Evolutionary conservation across 1,140 invertebrate species (phyloP).

Genomic region (Drosophila chauvacae): DNA sequence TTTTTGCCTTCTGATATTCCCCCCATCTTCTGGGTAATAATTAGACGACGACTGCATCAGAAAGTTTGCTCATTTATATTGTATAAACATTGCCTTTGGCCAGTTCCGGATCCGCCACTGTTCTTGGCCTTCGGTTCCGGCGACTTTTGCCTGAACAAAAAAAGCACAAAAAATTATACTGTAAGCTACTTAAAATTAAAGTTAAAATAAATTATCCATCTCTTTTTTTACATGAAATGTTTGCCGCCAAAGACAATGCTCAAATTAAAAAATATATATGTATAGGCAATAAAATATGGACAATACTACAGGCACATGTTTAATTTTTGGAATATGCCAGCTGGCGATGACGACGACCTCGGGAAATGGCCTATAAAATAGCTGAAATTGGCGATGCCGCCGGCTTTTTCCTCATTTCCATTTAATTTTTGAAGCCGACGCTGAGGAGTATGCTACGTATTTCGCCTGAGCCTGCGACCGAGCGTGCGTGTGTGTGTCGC

Average conservation of each 20-base stretch:
- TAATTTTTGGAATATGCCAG: conserved; percentile 16
- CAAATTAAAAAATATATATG: background rate
- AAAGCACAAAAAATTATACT: too few relatives aligned
- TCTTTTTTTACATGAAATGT: background rate
- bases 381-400: conserved; percentile 11
- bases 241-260: background rate
- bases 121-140: conserved; percentile 22
- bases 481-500: conserved; percentile 2
- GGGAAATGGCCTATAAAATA: conserved; percentile 17
- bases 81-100: conserved; percentile 70
- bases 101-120: conserved; percentile 7
- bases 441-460: conserved; percentile 49
- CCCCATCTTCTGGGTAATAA: conserved; percentile 46
- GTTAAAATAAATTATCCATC: background rate
- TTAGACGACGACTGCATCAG: conserved; percentile 51
- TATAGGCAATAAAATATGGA: conserved; percentile 2
- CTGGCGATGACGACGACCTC: conserved; percentile 12
- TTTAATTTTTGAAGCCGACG: conserved; percentile 47
- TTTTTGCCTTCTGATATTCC: background rate
- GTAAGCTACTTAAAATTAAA: conserved; percentile 1
- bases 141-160: background rate
- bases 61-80: conserved; percentile 80
- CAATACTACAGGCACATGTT: background rate
- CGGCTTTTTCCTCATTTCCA: conserved; percentile 19
- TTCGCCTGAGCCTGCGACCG: conserved; percentile 7